Base-by-base conservation (phyloP, 2,888 invertebrate species). In the Laothoe populi region DNA sequence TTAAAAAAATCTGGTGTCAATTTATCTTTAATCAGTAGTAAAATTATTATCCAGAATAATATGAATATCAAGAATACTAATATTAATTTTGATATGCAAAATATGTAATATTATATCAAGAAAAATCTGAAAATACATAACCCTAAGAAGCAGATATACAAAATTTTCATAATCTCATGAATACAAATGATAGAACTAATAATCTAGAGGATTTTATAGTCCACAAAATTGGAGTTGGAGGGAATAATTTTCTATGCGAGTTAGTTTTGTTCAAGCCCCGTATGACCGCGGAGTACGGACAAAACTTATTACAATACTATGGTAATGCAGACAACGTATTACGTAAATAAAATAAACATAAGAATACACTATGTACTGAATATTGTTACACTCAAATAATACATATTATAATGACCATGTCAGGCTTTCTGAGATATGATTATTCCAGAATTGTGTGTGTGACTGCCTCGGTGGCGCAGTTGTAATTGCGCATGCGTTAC, bases 161-260 rank as follows among this genome's bases (percentile, higher is more conserved):
- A n/a, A n/a, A 53, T 35, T 53, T 53, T 31, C 31, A 35, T 23
- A 13, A 57, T 24, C 21, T 57, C 57, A 58, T 58, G 42, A 58
- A 58, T 40, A 58, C 40, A 40, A 58, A 58, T 53, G 53, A 58
- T 40, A 58, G 24, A 40, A 23, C 57, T 58, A 40, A 40, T 40
- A 58, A 40, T 58, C 57, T 60, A 59, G 46, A 53, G 42, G 42
- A 53, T 31, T 61, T 61, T 49, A 44, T 42, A 42, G 42, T 26
- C 26, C 60, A 53, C 49, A 42, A 53, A 61, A 49, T 31, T 23
- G 38, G 21, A 35, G 26, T 44, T 44, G 16, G 31, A 45, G 31
- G 49, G 62, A 35, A 57, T 35, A 61, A 66, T 62, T 63, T 64
- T 64, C 61, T 63, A 61, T 57, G 42, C 59, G 59, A 59, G 59